Conservation (phyloP, 2,113 vertebrate genomes). For the Chamaetylas fuelleborni region DNA sequence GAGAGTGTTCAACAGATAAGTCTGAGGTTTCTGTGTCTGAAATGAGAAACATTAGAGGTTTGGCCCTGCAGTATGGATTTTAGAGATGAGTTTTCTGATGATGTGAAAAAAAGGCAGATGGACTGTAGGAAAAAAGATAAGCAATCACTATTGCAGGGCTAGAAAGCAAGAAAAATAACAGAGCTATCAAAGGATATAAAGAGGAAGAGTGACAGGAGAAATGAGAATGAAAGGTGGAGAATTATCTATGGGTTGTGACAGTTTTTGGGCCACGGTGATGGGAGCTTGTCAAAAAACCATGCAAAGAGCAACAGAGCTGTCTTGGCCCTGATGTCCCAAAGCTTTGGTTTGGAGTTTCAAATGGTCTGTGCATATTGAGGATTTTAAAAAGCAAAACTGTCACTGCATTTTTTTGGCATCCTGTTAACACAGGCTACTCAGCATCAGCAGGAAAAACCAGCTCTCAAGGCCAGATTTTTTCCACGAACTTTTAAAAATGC, state of each 20-base stretch:
- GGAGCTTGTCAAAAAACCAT: background rate
- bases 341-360: background rate
- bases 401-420: background rate
- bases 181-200: background rate
- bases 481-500: background rate
- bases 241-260: background rate
- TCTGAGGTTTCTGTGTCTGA: background rate
- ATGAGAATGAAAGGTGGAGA: slow-evolving; percentile 6
- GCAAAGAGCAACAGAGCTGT: background rate
- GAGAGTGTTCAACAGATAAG: background rate
- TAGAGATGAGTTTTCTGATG: background rate
- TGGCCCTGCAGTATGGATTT: background rate
- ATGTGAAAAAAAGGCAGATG: background rate
- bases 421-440: background rate
- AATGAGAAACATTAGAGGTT: background rate
- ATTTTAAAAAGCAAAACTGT: background rate
- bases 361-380: background rate
- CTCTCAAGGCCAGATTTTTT: background rate
- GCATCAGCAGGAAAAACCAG: background rate
- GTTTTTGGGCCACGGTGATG: background rate
- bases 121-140: background rate
- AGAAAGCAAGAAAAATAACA: slow-evolving; percentile 3
- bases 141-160: background rate
- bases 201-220: background rate
- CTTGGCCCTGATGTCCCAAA: background rate